Conservation (phyloP, 2,888 invertebrate genomes). For the Dryobotodes eremita region DNA sequence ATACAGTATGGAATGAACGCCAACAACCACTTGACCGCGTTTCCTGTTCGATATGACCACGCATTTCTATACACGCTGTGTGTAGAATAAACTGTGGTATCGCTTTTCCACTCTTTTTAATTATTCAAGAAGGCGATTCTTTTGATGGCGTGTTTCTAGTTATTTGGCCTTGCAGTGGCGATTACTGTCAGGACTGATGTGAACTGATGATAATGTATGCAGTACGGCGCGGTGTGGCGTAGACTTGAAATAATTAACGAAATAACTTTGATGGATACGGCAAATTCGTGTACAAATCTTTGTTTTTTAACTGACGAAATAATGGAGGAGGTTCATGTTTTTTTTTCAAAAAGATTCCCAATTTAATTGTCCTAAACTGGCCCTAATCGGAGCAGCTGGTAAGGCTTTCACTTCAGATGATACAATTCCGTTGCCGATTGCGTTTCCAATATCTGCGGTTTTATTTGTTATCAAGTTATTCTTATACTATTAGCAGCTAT, state of each 20-base stretch:
- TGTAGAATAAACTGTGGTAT: constrained; percentile 1
- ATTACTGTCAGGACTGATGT: constrained; percentile 52
- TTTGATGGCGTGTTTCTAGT: constrained; percentile 20
- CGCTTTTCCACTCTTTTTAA: constrained; percentile 26
- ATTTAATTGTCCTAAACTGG: no score
- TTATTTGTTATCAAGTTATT: not conserved
- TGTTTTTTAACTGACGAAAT: no score
- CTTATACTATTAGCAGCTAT: not conserved
- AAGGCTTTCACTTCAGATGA: not conserved
- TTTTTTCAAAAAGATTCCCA: no score
- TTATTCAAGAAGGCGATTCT: constrained; percentile 40
- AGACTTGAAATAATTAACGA: not conserved
- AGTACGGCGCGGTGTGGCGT: not conserved
- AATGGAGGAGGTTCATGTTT: no score
- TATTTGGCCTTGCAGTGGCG: constrained; percentile 28
- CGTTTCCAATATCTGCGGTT: not conserved
- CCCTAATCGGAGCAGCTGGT: not conserved
- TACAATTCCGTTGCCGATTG: not conserved
- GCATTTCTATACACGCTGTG: constrained; percentile 3
- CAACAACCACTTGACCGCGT: no score
- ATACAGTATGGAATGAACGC: no score
- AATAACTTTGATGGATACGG: constrained; percentile 23
- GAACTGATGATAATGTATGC: constrained; percentile 55
- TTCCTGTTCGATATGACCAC: not conserved
- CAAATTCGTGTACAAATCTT: not conserved